Evolutionary conservation across 1,140 invertebrate genomes (phyloP).

Genomic region (Tetranychus urticae): DNA sequence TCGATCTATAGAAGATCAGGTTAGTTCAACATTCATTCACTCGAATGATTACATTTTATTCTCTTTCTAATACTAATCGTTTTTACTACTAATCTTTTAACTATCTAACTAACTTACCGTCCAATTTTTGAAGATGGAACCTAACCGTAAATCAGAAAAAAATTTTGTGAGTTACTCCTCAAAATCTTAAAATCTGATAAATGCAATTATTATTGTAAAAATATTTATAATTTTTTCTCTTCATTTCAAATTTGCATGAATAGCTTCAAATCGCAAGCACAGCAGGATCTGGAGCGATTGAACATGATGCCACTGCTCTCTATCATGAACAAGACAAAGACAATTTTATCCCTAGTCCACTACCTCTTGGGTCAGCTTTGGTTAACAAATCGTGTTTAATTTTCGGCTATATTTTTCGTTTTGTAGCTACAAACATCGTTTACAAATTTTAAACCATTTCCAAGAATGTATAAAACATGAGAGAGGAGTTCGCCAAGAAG

Average conservation of each 20-base stretch:
- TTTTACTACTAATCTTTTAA: background rate
- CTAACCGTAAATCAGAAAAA: constrained; percentile 23
- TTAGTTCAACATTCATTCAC: constrained; percentile 19
- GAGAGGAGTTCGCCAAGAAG: constrained; percentile 71
- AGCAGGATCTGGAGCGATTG: constrained; percentile 75
- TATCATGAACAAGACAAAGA: constrained; percentile 40
- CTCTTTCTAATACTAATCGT: constrained; percentile 14
- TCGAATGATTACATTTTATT: too few relatives aligned
- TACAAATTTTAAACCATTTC: constrained; percentile 93
- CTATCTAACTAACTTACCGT: constrained; percentile 9
- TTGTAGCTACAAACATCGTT: constrained; percentile 75
- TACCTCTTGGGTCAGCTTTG: constrained; percentile 84
- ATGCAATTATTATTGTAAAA: background rate
- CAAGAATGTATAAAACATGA: constrained; percentile 76
- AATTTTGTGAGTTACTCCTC: constrained; percentile 21
- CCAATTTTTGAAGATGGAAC: constrained; percentile 28
- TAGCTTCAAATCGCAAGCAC: constrained; percentile 73
- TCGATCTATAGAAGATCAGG: constrained; percentile 89
- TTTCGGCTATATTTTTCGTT: constrained; percentile 79
- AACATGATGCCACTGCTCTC: constrained; percentile 78
- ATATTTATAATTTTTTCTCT: background rate
- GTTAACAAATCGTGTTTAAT: constrained; percentile 79
- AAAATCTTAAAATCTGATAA: too few relatives aligned
- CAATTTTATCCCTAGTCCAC: constrained; percentile 46
- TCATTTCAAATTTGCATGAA: constrained; percentile 14